Evolutionary conservation across 2,888 invertebrate genomes (phyloP), one percentile per base, ranked within the genome.

Genomic region (Yponomeuta plumbellus): DNA sequence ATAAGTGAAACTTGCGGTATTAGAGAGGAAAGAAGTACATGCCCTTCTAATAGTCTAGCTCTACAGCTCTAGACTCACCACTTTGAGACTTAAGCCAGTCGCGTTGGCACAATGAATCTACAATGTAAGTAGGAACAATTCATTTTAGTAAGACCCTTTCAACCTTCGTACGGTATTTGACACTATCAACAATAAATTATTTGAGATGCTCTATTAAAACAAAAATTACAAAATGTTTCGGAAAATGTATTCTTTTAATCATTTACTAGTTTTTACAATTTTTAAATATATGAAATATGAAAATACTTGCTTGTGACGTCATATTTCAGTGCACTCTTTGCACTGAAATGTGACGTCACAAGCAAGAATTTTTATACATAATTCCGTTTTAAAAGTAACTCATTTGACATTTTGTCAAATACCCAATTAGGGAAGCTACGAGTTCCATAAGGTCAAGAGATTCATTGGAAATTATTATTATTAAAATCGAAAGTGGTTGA

Each of bases 81-180:
- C 86, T 89, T 84, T 87, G 90, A 83, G 88, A 80, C 83, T 90
- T 88, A 78, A 90, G 90, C 91, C 90, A 91, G 83, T 89, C 89
- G 81, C 90, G 91, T 78, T 90, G 91, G 80, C 84, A 85, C 87
- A 91, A 89, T 87, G 89, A 88, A 91, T 91, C 91, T 91, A 69
- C 58, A 69, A 69, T 63, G 17, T 52, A 34, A 34, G 34, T 34
- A 34, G 34, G 34, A 8, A 52, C 8, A 17, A 17, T 52, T 52
- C 40, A 68, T 68, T 61, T 66, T 62, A 59, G 5, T n/a, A 61
- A 26, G 17, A n/a, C 8, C 23, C 34, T 34, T 13, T 61, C 34
- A n/a, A n/a, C 26, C 5, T 26, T 61, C 61, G 17, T 5, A 13
- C 1, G 3, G 44, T 52, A n/a, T n/a, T n/a, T n/a, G n/a, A n/a